Evolutionary conservation across 1,140 invertebrate species (phyloP).

Genomic region (Neodiprion lecontei): DNA sequence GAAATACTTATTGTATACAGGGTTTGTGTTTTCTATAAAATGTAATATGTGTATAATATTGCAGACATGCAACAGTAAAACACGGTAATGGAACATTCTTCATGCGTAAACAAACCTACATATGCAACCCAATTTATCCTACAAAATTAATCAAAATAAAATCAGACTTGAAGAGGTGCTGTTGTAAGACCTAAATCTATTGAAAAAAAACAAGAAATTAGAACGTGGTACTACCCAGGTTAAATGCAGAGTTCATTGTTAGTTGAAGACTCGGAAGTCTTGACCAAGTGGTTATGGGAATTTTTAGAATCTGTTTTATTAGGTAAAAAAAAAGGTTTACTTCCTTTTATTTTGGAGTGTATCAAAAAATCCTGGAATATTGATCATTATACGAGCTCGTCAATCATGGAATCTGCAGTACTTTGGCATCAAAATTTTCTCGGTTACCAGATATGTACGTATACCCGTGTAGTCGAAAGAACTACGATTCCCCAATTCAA

Average conservation of each 20-base stretch:
- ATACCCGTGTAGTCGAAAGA: conserved; percentile 32
- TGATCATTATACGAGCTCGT: not conserved
- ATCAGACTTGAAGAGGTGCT: not conserved
- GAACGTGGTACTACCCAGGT: not conserved
- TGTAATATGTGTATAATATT: too few relatives aligned
- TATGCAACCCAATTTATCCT: conserved; percentile 1
- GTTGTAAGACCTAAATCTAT: not conserved
- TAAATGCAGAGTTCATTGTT: not conserved
- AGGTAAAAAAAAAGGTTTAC: not conserved
- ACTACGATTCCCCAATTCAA: not conserved
- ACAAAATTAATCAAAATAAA: not conserved
- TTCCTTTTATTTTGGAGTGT: not conserved
- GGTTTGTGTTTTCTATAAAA: too few relatives aligned
- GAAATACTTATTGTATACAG: too few relatives aligned
- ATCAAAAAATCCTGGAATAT: not conserved
- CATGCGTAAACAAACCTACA: not conserved
- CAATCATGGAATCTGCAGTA: too few relatives aligned
- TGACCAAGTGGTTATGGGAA: not conserved
- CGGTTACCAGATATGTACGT: not conserved
- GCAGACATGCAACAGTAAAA: not conserved
- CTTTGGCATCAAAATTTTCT: too few relatives aligned
- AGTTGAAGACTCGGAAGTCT: not conserved
- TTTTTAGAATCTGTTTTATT: not conserved
- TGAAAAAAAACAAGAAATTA: not conserved
- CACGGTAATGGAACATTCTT: not conserved